phyloP scores from a whole-genome alignment of 37 sponge, comb jelly and placozoan species.

The Cliona cf. orientalis region DNA sequence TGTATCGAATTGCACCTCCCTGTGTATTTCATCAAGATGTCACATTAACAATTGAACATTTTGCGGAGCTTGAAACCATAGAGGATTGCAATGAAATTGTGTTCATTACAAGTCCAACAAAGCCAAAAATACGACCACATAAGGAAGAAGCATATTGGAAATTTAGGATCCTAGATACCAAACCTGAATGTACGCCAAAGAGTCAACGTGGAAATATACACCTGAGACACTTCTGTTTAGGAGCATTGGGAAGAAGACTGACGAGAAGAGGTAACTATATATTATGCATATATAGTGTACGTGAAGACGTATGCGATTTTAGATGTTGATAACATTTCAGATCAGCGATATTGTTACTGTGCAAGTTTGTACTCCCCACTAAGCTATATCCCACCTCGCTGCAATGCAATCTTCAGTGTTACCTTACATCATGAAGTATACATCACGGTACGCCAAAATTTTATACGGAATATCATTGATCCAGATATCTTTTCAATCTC shows the following conservation, averaged over 20 bases:
- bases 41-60: not conserved
- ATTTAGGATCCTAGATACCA: not conserved
- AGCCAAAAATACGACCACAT: not conserved
- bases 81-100: constrained; percentile 6
- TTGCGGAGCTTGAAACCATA: not conserved
- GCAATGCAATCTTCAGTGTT: constrained; percentile 4
- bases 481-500: too few relatives aligned
- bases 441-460: not conserved
- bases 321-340: too few relatives aligned
- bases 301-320: too few relatives aligned
- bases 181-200: too few relatives aligned
- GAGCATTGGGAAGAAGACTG: not conserved
- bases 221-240: constrained; percentile 15
- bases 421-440: not conserved
- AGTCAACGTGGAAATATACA: not conserved
- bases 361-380: not conserved
- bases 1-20: constrained; percentile 2
- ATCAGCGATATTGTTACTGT: too few relatives aligned
- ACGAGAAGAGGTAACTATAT: not conserved
- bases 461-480: too few relatives aligned
- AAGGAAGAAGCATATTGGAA: not conserved
- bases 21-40: constrained; percentile 14
- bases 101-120: constrained; percentile 17
- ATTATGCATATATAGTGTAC: too few relatives aligned
- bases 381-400: not conserved